Conservation (phyloP, 1,140 invertebrate genomes). For the Drosophila watanabei region DNA sequence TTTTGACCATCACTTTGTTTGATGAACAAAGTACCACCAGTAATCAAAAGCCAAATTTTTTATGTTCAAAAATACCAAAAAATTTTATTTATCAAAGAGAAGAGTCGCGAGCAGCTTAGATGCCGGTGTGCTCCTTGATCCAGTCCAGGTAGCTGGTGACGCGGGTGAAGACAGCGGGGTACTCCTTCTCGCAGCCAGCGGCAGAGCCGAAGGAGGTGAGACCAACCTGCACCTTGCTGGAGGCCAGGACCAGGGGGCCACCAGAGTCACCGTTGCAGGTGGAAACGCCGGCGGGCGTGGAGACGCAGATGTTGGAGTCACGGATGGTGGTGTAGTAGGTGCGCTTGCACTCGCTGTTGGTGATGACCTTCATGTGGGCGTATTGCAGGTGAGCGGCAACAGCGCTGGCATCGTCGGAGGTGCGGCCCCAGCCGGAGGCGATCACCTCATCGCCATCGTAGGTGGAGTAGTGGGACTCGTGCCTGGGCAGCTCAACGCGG, state of each 20-base stretch:
- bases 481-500: conserved; percentile 54
- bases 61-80: conserved; percentile 2
- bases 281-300: conserved; percentile 59
- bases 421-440: conserved; percentile 76
- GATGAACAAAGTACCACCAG: too few species aligned
- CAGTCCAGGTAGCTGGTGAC: conserved; percentile 87
- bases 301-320: conserved; percentile 67
- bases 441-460: conserved; percentile 61
- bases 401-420: conserved; percentile 76
- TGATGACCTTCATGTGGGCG: conserved; percentile 63
- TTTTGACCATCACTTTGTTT: neutral
- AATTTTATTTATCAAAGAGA: neutral
- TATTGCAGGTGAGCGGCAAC: conserved; percentile 67
- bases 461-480: conserved; percentile 48
- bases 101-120: conserved; percentile 39
- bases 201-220: conserved; percentile 87
- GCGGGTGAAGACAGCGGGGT: conserved; percentile 87
- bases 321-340: conserved; percentile 53
- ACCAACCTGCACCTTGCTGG: conserved; percentile 82
- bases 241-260: conserved; percentile 85
- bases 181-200: conserved; percentile 86
- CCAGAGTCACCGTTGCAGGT: conserved; percentile 86
- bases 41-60: neutral
- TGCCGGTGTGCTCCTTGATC: conserved; percentile 85
- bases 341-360: conserved; percentile 50